Conservation (phyloP, 1,140 invertebrate species). For the Cheumatopsyche charites region DNA sequence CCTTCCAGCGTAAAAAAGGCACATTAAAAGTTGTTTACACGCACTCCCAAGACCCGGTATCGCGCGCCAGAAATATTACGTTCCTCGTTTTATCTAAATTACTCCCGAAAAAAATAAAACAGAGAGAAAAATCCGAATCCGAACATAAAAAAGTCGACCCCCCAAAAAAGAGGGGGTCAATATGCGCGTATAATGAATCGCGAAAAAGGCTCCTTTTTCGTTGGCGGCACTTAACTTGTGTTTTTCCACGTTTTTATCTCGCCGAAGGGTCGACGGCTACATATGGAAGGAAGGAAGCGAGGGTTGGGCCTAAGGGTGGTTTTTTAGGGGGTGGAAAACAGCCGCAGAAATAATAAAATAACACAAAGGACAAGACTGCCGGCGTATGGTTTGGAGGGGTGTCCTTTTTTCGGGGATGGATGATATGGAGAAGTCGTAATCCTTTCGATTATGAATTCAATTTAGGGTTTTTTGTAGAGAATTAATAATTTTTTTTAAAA, state of each 20-base stretch:
- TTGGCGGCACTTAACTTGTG: constrained; percentile 41
- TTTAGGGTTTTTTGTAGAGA: no score
- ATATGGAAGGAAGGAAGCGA: background rate
- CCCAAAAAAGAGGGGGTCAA: constrained; percentile 33
- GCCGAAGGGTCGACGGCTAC: constrained; percentile 19
- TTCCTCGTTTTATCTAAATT: constrained; percentile 43
- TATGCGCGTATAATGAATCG: constrained; percentile 42
- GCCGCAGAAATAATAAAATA: constrained; percentile 44
- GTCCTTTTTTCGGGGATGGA: constrained; percentile 14
- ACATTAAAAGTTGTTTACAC: constrained; percentile 37
- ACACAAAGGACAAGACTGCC: constrained; percentile 46
- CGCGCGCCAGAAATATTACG: constrained; percentile 37
- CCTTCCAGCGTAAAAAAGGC: constrained; percentile 18
- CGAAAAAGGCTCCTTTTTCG: constrained; percentile 38
- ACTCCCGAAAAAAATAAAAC: background rate
- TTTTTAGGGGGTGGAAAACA: constrained; percentile 7
- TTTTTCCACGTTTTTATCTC: constrained; percentile 46
- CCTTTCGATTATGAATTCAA: no score
- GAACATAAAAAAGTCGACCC: constrained; percentile 24
- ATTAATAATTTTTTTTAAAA: no score
- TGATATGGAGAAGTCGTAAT: background rate
- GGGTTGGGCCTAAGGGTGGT: background rate
- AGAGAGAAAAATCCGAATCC: background rate
- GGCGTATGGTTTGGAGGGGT: constrained; percentile 41
- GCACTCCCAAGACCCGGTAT: constrained; percentile 26